phyloP scores from a whole-genome alignment of 2,888 invertebrate species.

The Iphiclides podalirius region DNA sequence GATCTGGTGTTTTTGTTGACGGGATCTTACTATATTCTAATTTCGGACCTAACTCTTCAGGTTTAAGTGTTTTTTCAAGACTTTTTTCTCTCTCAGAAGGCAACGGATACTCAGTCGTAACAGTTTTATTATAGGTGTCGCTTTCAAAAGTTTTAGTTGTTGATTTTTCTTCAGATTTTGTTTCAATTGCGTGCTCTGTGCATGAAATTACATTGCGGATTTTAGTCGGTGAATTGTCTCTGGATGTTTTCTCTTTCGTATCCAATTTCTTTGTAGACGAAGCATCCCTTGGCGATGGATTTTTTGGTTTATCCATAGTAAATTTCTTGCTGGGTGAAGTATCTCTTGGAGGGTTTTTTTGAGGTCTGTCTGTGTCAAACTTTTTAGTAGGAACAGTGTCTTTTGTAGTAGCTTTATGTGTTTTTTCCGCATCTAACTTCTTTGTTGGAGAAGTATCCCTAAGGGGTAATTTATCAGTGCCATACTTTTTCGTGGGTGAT shows the following conservation, averaged over 20 bases:
- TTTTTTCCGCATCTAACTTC: conserved; percentile 1
- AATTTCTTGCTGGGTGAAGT: conserved; percentile 21
- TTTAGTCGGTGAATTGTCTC: conserved; percentile 44
- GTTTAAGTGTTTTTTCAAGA: conserved; percentile 34
- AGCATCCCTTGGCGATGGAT: not conserved
- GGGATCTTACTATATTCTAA: not conserved
- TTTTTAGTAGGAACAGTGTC: conserved; percentile 4
- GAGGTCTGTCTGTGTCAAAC: conserved; percentile 14
- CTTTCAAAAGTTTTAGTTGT: conserved; percentile 11
- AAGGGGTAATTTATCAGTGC: conserved; percentile 3
- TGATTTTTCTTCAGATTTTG: conserved; percentile 5
- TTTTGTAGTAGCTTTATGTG: not conserved
- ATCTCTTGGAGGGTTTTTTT: conserved; percentile 16
- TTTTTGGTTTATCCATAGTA: conserved; percentile 8
- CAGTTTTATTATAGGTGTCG: conserved; percentile 12
- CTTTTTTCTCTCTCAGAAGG: conserved; percentile 26
- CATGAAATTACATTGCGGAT: conserved; percentile 41
- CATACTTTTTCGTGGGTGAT: not conserved
- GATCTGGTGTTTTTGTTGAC: conserved; percentile 10
- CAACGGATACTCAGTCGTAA: conserved; percentile 21
- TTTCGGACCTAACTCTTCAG: not conserved
- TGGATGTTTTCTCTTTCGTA: conserved; percentile 1
- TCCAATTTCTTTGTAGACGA: conserved; percentile 3
- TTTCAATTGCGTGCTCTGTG: conserved; percentile 25
- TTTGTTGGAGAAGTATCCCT: conserved; percentile 43